Base-by-base conservation (phyloP, 1,140 invertebrate genomes). In the Calliphora vicina region DNA sequence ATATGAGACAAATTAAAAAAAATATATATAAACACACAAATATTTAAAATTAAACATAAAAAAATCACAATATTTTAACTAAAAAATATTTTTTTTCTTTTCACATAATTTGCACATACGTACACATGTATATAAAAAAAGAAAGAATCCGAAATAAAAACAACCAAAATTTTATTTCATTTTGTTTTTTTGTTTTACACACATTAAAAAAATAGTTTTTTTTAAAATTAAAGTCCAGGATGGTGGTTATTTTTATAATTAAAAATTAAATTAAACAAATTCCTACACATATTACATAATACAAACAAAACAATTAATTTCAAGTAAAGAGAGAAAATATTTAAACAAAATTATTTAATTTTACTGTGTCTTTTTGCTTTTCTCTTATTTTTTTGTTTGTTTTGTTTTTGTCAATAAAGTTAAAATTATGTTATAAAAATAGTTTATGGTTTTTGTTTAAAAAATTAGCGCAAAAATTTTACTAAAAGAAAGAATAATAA, bases 21-120 rank as follows among this genome's bases (percentile, higher is more conserved):
- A 35, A 35, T 35, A 78, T 20, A 35, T 35, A 78, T 20, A 78
- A 17, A 78, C 35, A 25, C 35, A 78, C 74, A 78, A 42, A 78
- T 43, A 61, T 42, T 81, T 71, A 81, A 29, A 15, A 81, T 81
- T 61, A 78, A 43, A 78, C 35, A 43, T 81, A 81, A 67, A 81
- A 80, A 81, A 81, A 81, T 81, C 80, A 81, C 80, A 81, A 78
- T 78, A 78, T 78, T 78, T 45, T 78, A 45, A 78, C 74, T 78
- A 43, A 78, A 78, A 78, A 78, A 78, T 78, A 78, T 78, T 25
- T 76, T 43, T 43, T 42, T 78, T 78, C 26, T 27, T 35, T 35
- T 35, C 10, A 1, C 10, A 35, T 35, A 35, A 8, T 35, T 35
- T 35, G 35, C 35, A 35, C 35, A 35, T 17, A n/a, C n/a, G n/a